These are phyloP conservation scores for Macrostomum lignano DNA, from an alignment of 1,140 invertebrate genomes.

Conservation along the genomic window DNA sequence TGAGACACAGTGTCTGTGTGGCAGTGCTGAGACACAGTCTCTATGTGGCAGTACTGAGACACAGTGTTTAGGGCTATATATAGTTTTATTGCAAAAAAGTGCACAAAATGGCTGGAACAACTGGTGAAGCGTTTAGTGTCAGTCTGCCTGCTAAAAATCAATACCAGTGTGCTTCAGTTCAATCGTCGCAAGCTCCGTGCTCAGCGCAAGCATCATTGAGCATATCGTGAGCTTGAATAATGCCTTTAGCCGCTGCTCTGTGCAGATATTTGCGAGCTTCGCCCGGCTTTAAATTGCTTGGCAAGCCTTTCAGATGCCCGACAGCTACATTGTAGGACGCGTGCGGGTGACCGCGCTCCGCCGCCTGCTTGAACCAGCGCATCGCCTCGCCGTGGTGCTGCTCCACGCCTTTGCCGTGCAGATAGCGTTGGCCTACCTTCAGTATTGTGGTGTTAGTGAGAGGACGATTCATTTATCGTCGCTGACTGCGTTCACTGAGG, in stretches of 20 bases:
- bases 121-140: too few species aligned
- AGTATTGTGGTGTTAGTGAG: too few species aligned
- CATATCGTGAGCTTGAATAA: constrained; percentile 19
- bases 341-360: constrained; percentile 33
- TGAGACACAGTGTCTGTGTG: too few species aligned
- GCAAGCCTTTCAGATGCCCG: constrained; percentile 31
- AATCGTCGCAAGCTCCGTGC: constrained; percentile 12
- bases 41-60: too few species aligned
- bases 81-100: too few species aligned
- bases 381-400: constrained; percentile 29
- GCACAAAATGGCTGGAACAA: too few species aligned
- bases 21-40: too few species aligned
- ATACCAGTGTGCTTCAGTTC: too few species aligned
- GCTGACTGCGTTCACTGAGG: too few species aligned
- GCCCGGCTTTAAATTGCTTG: constrained; percentile 20
- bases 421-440: constrained; percentile 31
- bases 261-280: constrained; percentile 21
- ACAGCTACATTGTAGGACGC: constrained; percentile 33
- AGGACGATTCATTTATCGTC: too few species aligned
- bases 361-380: constrained; percentile 32
- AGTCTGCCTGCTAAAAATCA: too few species aligned
- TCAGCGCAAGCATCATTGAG: constrained; percentile 21
- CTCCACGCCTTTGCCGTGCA: constrained; percentile 31
- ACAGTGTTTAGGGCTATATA: too few species aligned
- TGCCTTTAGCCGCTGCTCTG: constrained; percentile 22